phyloP scores from a whole-genome alignment of 37 sponge, comb jelly and placozoan genomes.

The Crambe crambe region DNA sequence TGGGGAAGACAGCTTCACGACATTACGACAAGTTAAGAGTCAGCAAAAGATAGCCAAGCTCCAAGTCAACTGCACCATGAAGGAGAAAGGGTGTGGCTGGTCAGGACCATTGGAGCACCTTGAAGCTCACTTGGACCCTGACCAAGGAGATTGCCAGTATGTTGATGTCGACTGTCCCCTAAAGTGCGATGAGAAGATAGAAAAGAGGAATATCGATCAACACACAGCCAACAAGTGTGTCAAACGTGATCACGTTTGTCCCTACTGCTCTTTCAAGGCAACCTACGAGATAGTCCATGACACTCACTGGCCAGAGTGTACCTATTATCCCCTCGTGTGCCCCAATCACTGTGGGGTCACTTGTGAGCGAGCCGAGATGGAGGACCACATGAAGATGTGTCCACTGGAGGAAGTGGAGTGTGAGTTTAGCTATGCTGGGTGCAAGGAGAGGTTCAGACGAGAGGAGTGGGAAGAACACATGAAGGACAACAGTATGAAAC shows the following conservation, averaged over 20 bases:
- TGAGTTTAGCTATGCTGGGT: conserved; percentile 18
- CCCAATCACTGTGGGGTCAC: conserved; percentile 32
- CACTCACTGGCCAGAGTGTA: conserved; percentile 27
- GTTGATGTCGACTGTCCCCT: conserved; percentile 25
- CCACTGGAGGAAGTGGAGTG: conserved; percentile 29
- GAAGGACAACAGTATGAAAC: not conserved
- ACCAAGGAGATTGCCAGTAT: conserved; percentile 20
- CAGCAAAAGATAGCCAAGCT: not conserved
- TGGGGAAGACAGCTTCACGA: not conserved
- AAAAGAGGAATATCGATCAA: not conserved
- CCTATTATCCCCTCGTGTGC: conserved; percentile 17
- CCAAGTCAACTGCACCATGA: conserved; percentile 18
- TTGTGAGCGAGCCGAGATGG: not conserved
- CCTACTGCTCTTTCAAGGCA: conserved; percentile 17
- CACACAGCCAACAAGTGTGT: conserved; percentile 23
- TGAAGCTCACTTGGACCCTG: conserved; percentile 16
- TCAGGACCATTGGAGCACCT: conserved; percentile 12
- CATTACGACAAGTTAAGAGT: not conserved
- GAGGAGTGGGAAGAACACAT: conserved; percentile 2
- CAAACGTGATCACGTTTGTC: conserved; percentile 20
- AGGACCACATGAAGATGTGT: conserved; percentile 28
- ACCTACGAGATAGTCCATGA: conserved; percentile 1
- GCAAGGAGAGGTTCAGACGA: too few species aligned
- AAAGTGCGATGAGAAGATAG: conserved; percentile 7
- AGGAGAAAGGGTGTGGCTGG: conserved; percentile 42